Evolutionary conservation across 2,113 vertebrate genomes (phyloP).

Genomic region (Glareola pratincola): DNA sequence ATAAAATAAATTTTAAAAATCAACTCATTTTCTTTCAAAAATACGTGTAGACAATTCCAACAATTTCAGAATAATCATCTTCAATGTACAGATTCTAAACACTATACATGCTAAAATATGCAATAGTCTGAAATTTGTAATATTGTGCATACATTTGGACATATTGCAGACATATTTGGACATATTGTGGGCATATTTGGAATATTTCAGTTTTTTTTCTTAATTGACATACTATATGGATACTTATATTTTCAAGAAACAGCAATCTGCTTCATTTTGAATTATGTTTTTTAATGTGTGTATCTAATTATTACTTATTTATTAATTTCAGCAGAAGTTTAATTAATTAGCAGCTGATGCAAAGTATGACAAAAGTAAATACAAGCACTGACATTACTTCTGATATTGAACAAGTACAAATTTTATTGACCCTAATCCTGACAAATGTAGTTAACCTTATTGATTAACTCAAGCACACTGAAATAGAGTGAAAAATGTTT

Average conservation of each 20-base stretch:
- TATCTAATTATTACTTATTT: constrained; percentile 78
- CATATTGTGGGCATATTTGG: constrained; percentile 82
- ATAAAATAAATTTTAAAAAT: not conserved
- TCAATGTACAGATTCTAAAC: constrained; percentile 53
- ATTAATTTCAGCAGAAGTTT: constrained; percentile 74
- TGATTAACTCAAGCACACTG: constrained; percentile 75
- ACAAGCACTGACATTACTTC: constrained; percentile 55
- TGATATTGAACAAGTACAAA: constrained; percentile 61
- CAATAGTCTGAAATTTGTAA: constrained; percentile 71
- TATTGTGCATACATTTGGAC: constrained; percentile 80
- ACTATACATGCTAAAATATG: constrained; percentile 74
- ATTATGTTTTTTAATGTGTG: constrained; percentile 72
- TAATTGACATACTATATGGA: constrained; percentile 78
- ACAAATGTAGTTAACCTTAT: constrained; percentile 77
- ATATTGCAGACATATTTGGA: constrained; percentile 82
- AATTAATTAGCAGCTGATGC: constrained; percentile 76
- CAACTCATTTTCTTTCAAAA: constrained; percentile 14
- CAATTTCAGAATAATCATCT: constrained; percentile 20
- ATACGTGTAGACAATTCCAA: not conserved
- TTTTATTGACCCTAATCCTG: constrained; percentile 70
- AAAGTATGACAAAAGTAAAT: constrained; percentile 75
- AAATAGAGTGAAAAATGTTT: constrained; percentile 82
- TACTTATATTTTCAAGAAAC: constrained; percentile 76
- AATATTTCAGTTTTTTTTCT: constrained; percentile 78
- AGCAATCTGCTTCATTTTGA: constrained; percentile 73